These are phyloP conservation scores for Nannoperca obscura DNA, from an alignment of 2,797 vertebrate genomes.

Conservation along the genomic window DNA sequence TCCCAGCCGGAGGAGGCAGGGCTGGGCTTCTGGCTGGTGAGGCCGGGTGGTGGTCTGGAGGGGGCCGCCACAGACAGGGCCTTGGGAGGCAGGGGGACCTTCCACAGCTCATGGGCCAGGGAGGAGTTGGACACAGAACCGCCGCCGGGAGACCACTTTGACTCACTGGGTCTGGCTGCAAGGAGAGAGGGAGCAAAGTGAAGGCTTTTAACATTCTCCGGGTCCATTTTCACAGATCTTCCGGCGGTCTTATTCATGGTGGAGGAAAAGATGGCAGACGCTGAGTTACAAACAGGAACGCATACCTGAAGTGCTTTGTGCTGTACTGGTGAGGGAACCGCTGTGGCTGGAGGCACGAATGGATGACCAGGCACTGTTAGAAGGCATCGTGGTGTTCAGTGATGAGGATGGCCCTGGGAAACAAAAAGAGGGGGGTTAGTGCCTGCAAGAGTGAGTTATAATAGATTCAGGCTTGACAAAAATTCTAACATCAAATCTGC, in stretches of 20 bases:
- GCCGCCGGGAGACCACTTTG: slow-evolving; percentile 94
- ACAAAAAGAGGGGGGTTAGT: slow-evolving; percentile 10
- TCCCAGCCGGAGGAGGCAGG: slow-evolving; percentile 94
- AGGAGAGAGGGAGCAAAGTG: neutral
- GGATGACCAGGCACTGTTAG: slow-evolving; percentile 99
- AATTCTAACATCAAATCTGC: neutral
- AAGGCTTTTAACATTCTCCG: neutral
- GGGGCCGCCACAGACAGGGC: slow-evolving; percentile 95
- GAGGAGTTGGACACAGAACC: slow-evolving; percentile 96
- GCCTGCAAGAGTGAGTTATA: neutral
- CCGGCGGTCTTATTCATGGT: neutral
- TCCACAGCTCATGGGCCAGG: slow-evolving; percentile 99
- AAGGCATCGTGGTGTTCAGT: slow-evolving; percentile 99
- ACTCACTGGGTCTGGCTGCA: slow-evolving; percentile 97
- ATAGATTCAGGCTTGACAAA: neutral
- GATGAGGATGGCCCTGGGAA: slow-evolving; percentile 98
- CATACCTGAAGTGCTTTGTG: slow-evolving; percentile 99
- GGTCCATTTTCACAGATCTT: neutral
- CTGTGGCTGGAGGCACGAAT: slow-evolving; percentile 99
- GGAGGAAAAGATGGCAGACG: neutral
- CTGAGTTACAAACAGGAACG: neutral
- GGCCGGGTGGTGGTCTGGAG: slow-evolving; percentile 96
- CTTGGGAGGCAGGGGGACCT: slow-evolving; percentile 98
- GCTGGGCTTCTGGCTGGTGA: slow-evolving; percentile 93
- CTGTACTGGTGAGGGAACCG: slow-evolving; percentile 99